These are phyloP conservation scores for Danaus plexippus DNA, from an alignment of 1,140 invertebrate genomes.

Conservation along the genomic window DNA sequence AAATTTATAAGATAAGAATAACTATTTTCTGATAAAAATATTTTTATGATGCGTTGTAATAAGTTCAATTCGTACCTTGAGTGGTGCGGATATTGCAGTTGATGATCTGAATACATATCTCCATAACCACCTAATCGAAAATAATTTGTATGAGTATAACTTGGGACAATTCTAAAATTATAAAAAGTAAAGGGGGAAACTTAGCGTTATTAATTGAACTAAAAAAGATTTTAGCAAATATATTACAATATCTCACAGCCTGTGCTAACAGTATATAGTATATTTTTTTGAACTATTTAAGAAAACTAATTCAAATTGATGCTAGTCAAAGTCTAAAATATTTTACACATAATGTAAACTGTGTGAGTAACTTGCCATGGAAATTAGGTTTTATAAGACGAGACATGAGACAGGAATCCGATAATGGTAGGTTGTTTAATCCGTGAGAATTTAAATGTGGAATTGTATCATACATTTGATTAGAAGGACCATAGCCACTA, in stretches of 20 bases:
- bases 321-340: neutral
- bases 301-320: neutral
- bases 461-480: constrained; percentile 11
- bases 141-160: no score
- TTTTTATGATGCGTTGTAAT: neutral
- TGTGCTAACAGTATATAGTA: no score
- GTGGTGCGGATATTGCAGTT: constrained; percentile 8
- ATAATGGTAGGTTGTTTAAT: constrained; percentile 16
- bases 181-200: no score
- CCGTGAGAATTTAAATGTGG: constrained; percentile 13
- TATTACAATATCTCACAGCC: no score
- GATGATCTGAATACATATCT: constrained; percentile 18
- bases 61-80: constrained; percentile 7
- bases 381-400: constrained; percentile 39
- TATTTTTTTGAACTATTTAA: no score
- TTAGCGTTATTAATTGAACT: no score
- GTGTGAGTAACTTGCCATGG: constrained; percentile 26
- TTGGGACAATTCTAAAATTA: no score
- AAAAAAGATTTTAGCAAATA: no score
- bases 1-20: constrained; percentile 2
- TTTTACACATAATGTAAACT: neutral
- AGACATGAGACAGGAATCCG: constrained; percentile 36
- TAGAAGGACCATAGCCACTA: constrained; percentile 15
- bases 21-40: neutral
- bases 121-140: constrained; percentile 22